Percentiles rank a stretch among this genome's conserved stretches.
These are phyloP conservation scores for Myoxocephalus aenaeus DNA, from an alignment of 2,797 vertebrate genomes.

Conservation along the genomic window DNA sequence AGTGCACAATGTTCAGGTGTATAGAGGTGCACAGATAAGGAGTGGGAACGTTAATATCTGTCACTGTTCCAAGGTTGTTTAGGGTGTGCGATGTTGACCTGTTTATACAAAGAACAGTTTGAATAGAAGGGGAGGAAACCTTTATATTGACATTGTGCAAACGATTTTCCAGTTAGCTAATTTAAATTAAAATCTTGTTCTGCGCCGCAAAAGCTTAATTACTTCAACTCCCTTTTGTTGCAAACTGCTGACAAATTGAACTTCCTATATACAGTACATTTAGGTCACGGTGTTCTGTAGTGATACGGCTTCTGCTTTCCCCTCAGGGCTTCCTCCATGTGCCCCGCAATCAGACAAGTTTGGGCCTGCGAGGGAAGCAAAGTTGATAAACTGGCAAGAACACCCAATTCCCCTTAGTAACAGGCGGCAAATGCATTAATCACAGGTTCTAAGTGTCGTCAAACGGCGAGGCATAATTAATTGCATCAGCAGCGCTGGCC, in stretches of 20 bases:
- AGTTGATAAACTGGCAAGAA: constrained; percentile 63
- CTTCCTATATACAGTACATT: constrained; percentile 37
- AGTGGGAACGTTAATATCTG: constrained; percentile 35
- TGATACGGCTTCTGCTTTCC: constrained; percentile 26
- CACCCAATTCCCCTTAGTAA: constrained; percentile 36
- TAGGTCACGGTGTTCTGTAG: constrained; percentile 57
- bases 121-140: background rate
- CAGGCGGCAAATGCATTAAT: constrained; percentile 70
- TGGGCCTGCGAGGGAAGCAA: constrained; percentile 27
- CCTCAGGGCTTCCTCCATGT: constrained; percentile 13
- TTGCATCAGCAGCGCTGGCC: constrained; percentile 62
- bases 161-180: background rate
- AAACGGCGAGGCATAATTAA: constrained; percentile 66
- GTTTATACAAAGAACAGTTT: constrained; percentile 17
- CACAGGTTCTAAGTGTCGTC: constrained; percentile 67
- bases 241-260: constrained; percentile 64
- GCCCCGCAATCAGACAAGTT: constrained; percentile 45
- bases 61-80: constrained; percentile 58
- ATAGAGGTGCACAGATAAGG: constrained; percentile 14
- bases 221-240: constrained; percentile 15
- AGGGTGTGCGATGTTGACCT: constrained; percentile 37
- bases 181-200: background rate
- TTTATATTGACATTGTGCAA: background rate
- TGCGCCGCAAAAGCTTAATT: constrained; percentile 1
- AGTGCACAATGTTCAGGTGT: background rate